phyloP scores from a whole-genome alignment of 2,113 vertebrate species.

The Galemys pyrenaicus region DNA sequence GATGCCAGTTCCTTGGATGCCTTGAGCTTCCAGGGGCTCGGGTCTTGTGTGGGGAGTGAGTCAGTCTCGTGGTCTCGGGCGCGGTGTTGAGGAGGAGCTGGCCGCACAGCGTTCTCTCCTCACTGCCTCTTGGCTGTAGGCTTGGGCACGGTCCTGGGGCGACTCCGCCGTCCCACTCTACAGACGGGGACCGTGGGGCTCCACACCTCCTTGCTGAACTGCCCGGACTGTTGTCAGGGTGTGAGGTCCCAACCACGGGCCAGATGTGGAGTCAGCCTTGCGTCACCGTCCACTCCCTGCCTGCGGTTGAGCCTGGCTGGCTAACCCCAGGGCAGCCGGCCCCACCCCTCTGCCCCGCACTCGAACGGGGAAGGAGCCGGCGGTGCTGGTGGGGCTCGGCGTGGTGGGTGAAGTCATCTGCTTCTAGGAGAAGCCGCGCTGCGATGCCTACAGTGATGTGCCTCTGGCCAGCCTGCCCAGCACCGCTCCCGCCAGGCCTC shows the following conservation, averaged over 20 bases:
- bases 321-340: not conserved
- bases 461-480: not conserved
- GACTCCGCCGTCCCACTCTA: not conserved
- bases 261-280: not conserved
- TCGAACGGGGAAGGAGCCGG: conserved; percentile 8
- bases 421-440: not conserved
- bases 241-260: not conserved
- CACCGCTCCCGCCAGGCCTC: not conserved
- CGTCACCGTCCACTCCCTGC: not conserved
- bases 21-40: not conserved
- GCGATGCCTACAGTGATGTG: not conserved
- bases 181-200: not conserved
- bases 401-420: not conserved
- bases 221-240: not conserved
- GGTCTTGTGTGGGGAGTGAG: not conserved
- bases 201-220: not conserved
- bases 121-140: not conserved
- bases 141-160: not conserved
- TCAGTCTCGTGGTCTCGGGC: not conserved
- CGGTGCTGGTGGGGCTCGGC: not conserved
- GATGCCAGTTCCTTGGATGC: not conserved
- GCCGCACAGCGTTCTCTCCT: not conserved
- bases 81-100: not conserved
- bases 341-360: not conserved
- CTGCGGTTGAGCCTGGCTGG: not conserved